Evolutionary conservation across 2,113 vertebrate species (phyloP).

Genomic region (Hystrix cristata): DNA sequence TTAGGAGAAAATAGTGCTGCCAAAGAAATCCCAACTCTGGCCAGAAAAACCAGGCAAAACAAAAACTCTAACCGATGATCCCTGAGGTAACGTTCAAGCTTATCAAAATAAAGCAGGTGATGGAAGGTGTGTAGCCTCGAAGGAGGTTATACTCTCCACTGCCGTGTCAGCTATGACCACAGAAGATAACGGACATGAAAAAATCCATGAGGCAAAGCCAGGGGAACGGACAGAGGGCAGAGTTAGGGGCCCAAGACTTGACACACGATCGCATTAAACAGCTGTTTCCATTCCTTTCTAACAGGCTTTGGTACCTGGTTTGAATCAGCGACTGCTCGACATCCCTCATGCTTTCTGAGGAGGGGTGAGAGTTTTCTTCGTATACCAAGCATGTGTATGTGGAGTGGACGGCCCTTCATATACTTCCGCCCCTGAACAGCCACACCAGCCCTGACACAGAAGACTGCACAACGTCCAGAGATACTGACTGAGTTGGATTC

Average conservation of each 20-base stretch:
- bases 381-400: not conserved
- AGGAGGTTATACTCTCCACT: not conserved
- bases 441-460: not conserved
- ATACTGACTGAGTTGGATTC: not conserved
- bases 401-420: not conserved
- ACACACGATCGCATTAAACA: not conserved
- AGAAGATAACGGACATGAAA: not conserved
- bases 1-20: not conserved
- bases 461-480: not conserved
- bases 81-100: not conserved
- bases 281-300: not conserved
- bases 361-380: not conserved
- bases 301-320: not conserved
- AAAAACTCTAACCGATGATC: not conserved
- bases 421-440: not conserved
- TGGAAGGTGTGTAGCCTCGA: not conserved
- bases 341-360: not conserved
- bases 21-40: not conserved
- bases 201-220: not conserved
- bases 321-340: not conserved
- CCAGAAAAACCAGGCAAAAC: not conserved
- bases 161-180: not conserved
- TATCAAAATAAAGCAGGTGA: not conserved
- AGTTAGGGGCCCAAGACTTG: not conserved
- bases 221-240: not conserved